Conservation (phyloP, 2,797 vertebrate genomes). For the Sarcophilus harrisii region DNA sequence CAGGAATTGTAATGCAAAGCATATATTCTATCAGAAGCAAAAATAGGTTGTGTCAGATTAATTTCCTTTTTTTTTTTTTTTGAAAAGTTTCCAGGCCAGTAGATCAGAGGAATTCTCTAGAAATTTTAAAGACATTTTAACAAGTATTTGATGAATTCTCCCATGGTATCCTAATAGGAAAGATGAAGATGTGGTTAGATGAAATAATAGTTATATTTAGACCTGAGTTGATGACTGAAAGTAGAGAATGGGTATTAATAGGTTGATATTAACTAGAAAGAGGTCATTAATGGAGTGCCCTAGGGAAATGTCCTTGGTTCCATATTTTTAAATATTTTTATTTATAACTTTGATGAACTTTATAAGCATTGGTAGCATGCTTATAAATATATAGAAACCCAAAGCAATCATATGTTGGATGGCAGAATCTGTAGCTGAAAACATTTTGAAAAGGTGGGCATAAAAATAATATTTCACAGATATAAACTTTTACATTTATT, state of each 20-base stretch:
- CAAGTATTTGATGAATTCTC: background rate
- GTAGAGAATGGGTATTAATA: background rate
- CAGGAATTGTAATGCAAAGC: background rate
- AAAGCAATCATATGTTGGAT: background rate
- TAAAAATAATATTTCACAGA: background rate
- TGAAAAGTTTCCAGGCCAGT: background rate
- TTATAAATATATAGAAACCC: no score
- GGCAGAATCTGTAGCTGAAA: background rate
- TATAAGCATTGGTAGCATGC: background rate
- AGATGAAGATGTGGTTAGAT: background rate
- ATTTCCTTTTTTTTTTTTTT: background rate
- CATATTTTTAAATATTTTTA: background rate
- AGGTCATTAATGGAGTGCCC: background rate
- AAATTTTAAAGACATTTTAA: background rate
- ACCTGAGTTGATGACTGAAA: background rate
- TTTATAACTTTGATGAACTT: background rate
- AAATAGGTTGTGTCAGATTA: background rate
- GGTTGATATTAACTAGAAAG: background rate
- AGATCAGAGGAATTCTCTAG: background rate
- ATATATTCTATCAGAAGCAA: background rate
- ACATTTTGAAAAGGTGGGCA: background rate
- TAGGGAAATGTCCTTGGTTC: background rate
- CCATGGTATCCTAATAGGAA: background rate
- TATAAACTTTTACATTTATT: background rate
- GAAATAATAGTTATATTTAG: background rate